A percentile compares a stretch with the other conserved stretches of the same genome.
Evolutionary conservation across 2,113 vertebrate species (phyloP).

Genomic region (rabbit (Oryctolagus cuniculus)): DNA sequence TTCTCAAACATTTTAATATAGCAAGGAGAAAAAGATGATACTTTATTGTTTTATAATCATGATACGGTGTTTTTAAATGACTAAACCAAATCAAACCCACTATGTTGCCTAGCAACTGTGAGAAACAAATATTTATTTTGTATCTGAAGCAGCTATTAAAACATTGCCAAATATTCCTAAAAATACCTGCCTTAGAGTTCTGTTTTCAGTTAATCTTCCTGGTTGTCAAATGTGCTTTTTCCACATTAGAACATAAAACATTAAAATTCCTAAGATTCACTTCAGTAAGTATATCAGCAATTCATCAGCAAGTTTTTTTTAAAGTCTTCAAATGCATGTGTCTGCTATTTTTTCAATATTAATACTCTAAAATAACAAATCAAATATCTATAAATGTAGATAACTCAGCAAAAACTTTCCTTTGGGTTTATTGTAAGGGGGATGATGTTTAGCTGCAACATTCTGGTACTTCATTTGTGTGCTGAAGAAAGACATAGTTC

Average conservation of each 20-base stretch:
- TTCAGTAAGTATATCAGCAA: slow-evolving; percentile 40
- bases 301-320: slow-evolving; percentile 11
- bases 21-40: slow-evolving; percentile 82
- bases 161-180: slow-evolving; percentile 79
- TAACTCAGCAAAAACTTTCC: neutral
- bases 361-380: neutral
- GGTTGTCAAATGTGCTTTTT: slow-evolving; percentile 58
- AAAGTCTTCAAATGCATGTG: slow-evolving; percentile 15
- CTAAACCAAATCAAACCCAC: slow-evolving; percentile 82
- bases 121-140: slow-evolving; percentile 83
- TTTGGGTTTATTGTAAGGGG: neutral
- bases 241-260: slow-evolving; percentile 29
- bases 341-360: neutral
- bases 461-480: neutral
- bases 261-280: slow-evolving; percentile 52
- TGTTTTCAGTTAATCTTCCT: slow-evolving; percentile 66
- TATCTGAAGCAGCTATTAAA: slow-evolving; percentile 82
- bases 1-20: slow-evolving; percentile 81
- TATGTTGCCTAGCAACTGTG: slow-evolving; percentile 83
- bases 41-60: slow-evolving; percentile 82
- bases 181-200: slow-evolving; percentile 75
- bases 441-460: neutral
- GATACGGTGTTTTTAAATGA: slow-evolving; percentile 80
- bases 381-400: slow-evolving; percentile 17
- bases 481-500: neutral